Evolutionary conservation across 1,140 invertebrate genomes (phyloP), one percentile per base, ranked within the genome.

Genomic region (Drosophila subpulchrella): DNA sequence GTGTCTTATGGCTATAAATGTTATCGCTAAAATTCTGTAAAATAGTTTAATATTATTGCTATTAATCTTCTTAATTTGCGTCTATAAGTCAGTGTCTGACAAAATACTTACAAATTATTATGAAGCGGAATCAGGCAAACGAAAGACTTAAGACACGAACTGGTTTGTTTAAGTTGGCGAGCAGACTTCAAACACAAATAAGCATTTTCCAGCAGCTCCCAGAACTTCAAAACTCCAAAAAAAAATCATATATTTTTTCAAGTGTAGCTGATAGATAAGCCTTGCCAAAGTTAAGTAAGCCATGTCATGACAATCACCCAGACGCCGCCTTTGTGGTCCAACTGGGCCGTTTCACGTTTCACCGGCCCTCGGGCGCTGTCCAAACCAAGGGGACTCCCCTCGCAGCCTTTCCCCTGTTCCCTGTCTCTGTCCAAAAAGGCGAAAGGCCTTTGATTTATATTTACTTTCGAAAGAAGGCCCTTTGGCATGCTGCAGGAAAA

Each of bases 291-390:
- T 81, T 89, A 89, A 89, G 84, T 89, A 89, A 89, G 84, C 80
- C 84, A 89, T 89, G 84, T 89, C 84, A 89, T 89, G 84, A 72
- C 84, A 88, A 88, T 89, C 81, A 73, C 77, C 72, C 39, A 70
- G 76, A 67, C 60, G 70, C 83, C 65, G 74, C 78, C 58, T 66
- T 61, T 74, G 74, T 75, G 72, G 70, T 68, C 74, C 60, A 71
- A 56, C 67, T 41, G 24, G 36, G 63, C 60, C 27, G 27, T 27
- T 27, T 81, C 82, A 85, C 81, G 82, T 85, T 81, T 58, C 55
- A 20, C 32, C 62, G 70, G 61, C 78, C 81, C 81, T 86, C 54
- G 62, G 79, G 83, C 71, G 32, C 30, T 56, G 67, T 51, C 42
- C 42, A 48, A 47, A 15, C 15, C 42, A 24, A n/a, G 46, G 57